Base-by-base conservation (phyloP, 2,797 vertebrate genomes). In the Enteromius afrohamiltoni region DNA sequence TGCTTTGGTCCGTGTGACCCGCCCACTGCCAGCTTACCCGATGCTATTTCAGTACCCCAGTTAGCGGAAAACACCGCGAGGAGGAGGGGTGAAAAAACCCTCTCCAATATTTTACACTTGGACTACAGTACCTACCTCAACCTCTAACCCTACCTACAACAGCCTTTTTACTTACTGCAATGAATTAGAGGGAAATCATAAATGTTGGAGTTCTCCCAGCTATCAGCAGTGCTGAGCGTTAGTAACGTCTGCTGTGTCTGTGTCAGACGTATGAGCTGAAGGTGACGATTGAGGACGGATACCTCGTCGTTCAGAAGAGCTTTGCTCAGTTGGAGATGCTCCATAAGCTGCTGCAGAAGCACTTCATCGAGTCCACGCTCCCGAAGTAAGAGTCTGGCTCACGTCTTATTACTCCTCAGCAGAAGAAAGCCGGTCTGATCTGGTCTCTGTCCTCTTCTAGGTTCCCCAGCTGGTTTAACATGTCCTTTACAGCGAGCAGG, bases 291-390 rank as follows among this genome's bases (percentile, higher is more conserved):
- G 93, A 95, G 73, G 91, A 42, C 11, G 94, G 93, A 4, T 90
- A 84, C 76, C 92, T 93, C 86, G 92, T 93, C 37, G 93, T 89
- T 23, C 91, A 95, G 89, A 96, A 95, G 89, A 95, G 95, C 0
- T 96, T 94, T 0, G 87, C 87, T 1, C 93, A 97, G 87, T 94
- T 98, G 90, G 94, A 94, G 60, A 83, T 91, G 88, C 95, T 97
- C 86, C 96, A 97, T 86, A 94, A 92, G 82, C 89, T 91, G 49
- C 94, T 97, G 77, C 94, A 95, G 92, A 96, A 94, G 86, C 90
- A 94, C 68, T 96, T 96, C 87, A 92, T 95, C 29, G 89, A 95
- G 17, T 85, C 92, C 2, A 75, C 49, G 47, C 92, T 97, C 31
- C 96, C 96, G 73, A 94, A 94, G 97, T 98, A 92, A 96, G 96